Evolutionary conservation across 2,113 vertebrate genomes (phyloP).

Genomic region (Fregetta grallaria): DNA sequence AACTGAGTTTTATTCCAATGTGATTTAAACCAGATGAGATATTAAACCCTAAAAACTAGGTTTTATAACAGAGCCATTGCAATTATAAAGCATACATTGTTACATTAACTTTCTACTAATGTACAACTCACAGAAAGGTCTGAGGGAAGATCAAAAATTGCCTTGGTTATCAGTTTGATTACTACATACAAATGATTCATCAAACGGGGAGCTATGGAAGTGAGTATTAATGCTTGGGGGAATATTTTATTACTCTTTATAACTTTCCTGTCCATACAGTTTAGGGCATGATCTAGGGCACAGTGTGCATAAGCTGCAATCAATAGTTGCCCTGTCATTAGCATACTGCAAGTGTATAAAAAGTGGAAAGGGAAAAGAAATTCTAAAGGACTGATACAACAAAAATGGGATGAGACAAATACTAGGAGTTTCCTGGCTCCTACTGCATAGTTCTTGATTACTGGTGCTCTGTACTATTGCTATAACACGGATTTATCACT

Average conservation of each 20-base stretch:
- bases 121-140: neutral
- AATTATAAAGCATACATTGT: neutral
- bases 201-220: neutral
- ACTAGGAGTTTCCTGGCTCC: neutral
- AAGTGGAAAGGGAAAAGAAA: neutral
- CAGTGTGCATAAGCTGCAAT: neutral
- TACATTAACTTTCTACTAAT: neutral
- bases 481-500: neutral
- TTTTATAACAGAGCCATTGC: neutral
- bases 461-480: neutral
- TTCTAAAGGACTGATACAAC: neutral
- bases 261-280: neutral
- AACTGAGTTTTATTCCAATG: conserved; percentile 27
- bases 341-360: neutral
- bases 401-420: neutral
- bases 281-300: neutral
- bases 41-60: neutral
- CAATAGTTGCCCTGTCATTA: neutral
- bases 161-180: neutral
- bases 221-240: neutral
- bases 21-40: conserved; percentile 18
- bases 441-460: neutral
- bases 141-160: neutral
- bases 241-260: neutral
- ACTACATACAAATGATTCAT: neutral